Evolutionary conservation across 1,140 invertebrate genomes (phyloP), one percentile per base, ranked within the genome.

Genomic region (Scaptodrosophila lebanonensis): DNA sequence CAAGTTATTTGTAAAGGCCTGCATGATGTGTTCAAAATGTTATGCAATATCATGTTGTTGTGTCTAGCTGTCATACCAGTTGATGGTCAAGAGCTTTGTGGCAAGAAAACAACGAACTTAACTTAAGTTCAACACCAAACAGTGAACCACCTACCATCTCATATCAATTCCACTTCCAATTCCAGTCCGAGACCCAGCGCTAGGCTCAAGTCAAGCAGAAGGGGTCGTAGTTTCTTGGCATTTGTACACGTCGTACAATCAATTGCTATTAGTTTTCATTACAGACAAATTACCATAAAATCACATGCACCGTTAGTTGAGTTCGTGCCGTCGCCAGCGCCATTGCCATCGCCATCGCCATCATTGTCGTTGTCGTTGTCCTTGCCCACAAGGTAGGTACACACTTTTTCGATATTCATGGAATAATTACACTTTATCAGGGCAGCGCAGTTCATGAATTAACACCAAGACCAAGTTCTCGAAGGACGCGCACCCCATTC

Each of bases 221-320:
- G 57, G 54, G 54, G 40, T 65, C 67, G 43, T 48, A 13, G 9
- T 47, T 15, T 11, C 38, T 49, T 53, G 57, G 47, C 66, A 68
- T 51, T 63, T 71, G 58, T 63, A 67, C 73, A 79, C 75, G 73
- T 79, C 65, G 65, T 62, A 73, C 68, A 79, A 79, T 79, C 73
- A 79, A 79, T 79, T 79, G 73, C 73, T 73, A 79, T 79, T 82
- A 79, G 73, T 79, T 79, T 79, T 79, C 73, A 79, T 79, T 79
- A 79, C 49, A 73, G 57, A 47, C 65, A 73, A 79, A 79, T 82
- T 79, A 79, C 75, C 73, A 79, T 82, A 79, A 79, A 79, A 79
- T 82, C 73, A 82, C 73, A 73, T 45, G 60, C 44, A 57, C 71
- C 43, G 56, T 49, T 63, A 60, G 39, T 44, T 39, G 22, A 52